Conservation (phyloP, 2,797 vertebrate genomes). For the Adrianichthys oophorus region DNA sequence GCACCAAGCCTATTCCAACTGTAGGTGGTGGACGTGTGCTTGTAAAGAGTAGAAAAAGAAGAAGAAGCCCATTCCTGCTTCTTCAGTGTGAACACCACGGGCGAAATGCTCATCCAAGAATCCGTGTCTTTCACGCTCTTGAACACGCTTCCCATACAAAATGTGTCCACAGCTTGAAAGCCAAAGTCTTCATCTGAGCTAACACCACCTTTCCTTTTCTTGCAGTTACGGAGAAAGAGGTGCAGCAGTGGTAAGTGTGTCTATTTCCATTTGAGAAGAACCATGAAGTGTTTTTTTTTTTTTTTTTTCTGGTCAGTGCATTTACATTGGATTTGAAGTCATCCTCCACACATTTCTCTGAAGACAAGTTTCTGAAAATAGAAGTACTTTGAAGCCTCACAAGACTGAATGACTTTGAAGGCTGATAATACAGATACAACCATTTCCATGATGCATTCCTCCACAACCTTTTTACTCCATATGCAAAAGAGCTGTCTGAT, state of each 20-base stretch:
- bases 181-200: slow-evolving; percentile 34
- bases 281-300: slow-evolving; percentile 1
- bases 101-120: too few species aligned
- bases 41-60: slow-evolving; percentile 43
- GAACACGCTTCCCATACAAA: too few species aligned
- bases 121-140: too few species aligned
- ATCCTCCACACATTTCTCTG: slow-evolving; percentile 37
- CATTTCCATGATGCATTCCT: slow-evolving; percentile 56
- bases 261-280: slow-evolving; percentile 17
- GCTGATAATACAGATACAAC: slow-evolving; percentile 59
- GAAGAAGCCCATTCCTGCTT: slow-evolving; percentile 38
- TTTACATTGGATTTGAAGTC: slow-evolving; percentile 38
- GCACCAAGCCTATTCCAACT: slow-evolving; percentile 1
- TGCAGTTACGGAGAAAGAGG: slow-evolving; percentile 79
- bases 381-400: slow-evolving; percentile 60
- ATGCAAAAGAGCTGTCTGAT: slow-evolving; percentile 42
- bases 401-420: slow-evolving; percentile 52
- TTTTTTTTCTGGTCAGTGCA: slow-evolving; percentile 2
- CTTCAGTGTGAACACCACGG: too few species aligned
- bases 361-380: slow-evolving; percentile 64
- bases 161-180: slow-evolving; percentile 3
- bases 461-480: slow-evolving; percentile 41
- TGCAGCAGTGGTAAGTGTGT: slow-evolving; percentile 77
- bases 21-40: slow-evolving; percentile 19
- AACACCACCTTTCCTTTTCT: slow-evolving; percentile 55